Evolutionary conservation across 23 tunicate genomes (phyloP).

Genomic region (Halocynthia aurantium): DNA sequence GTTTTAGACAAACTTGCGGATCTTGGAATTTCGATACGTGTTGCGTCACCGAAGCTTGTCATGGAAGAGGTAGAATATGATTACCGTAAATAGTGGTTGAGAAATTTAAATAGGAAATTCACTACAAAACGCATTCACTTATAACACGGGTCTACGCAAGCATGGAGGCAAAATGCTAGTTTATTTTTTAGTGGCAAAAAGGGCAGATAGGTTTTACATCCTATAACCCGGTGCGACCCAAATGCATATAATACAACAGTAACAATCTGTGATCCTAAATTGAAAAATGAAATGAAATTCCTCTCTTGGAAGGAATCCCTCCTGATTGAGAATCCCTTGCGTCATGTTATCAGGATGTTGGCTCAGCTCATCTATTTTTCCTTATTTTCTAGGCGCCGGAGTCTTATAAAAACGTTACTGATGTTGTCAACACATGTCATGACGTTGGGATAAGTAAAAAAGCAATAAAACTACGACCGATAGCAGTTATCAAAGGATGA

Average conservation of each 20-base stretch:
- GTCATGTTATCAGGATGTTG: neutral
- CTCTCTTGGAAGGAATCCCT: too few species aligned
- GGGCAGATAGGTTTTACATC: too few species aligned
- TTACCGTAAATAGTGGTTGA: neutral
- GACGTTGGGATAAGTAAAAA: slow-evolving; percentile 98
- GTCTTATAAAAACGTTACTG: slow-evolving; percentile 96
- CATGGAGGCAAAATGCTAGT: too few species aligned
- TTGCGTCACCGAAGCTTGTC: slow-evolving; percentile 98
- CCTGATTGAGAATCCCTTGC: too few species aligned
- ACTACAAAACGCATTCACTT: too few species aligned
- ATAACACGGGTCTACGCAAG: too few species aligned
- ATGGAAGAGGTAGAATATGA: slow-evolving; percentile 84
- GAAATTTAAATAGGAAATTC: too few species aligned
- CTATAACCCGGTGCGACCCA: too few species aligned
- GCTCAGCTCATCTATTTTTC: neutral
- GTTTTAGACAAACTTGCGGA: slow-evolving; percentile 88
- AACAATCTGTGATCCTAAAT: too few species aligned
- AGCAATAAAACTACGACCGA: slow-evolving; percentile 88
- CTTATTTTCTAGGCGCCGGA: slow-evolving; percentile 84
- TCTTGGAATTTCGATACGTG: slow-evolving; percentile 86
- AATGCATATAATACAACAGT: too few species aligned
- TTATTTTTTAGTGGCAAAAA: too few species aligned
- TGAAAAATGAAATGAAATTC: too few species aligned
- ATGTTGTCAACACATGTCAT: slow-evolving; percentile 97
- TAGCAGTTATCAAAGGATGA: slow-evolving; percentile 99